Evolutionary conservation across 1,140 invertebrate species (phyloP).

Genomic region (Fopius arisanus): DNA sequence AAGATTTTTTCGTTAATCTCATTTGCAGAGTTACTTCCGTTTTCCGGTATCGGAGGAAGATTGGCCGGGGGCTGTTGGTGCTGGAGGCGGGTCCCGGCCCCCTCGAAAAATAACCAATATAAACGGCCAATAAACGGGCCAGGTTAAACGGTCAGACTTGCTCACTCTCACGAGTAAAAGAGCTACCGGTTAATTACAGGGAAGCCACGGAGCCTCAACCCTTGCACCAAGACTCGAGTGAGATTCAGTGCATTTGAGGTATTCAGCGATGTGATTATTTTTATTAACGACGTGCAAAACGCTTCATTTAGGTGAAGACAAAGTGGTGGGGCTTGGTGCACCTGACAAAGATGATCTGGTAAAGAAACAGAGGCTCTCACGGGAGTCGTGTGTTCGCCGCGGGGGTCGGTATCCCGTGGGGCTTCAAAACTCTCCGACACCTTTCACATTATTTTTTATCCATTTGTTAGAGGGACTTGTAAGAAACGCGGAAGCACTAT

Average conservation of each 20-base stretch:
- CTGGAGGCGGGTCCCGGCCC: constrained; percentile 40
- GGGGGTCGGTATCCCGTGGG: constrained; percentile 55
- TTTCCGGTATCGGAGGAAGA: constrained; percentile 42
- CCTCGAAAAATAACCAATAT: constrained; percentile 59
- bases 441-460: constrained; percentile 34
- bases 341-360: constrained; percentile 34
- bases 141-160: constrained; percentile 43
- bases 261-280: neutral
- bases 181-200: constrained; percentile 66
- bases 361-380: constrained; percentile 56
- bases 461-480: neutral
- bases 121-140: constrained; percentile 59
- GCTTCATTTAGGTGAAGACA: neutral
- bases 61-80: constrained; percentile 31
- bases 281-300: neutral
- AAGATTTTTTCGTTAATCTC: neutral
- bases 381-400: constrained; percentile 55
- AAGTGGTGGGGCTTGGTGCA: neutral
- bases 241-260: no score
- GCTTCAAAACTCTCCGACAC: constrained; percentile 47
- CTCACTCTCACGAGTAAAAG: constrained; percentile 52
- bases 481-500: neutral
- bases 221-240: neutral
- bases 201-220: neutral
- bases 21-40: constrained; percentile 40